Base-by-base conservation (phyloP, 2,888 invertebrate species). In the Gymnosoma rotundatum region DNA sequence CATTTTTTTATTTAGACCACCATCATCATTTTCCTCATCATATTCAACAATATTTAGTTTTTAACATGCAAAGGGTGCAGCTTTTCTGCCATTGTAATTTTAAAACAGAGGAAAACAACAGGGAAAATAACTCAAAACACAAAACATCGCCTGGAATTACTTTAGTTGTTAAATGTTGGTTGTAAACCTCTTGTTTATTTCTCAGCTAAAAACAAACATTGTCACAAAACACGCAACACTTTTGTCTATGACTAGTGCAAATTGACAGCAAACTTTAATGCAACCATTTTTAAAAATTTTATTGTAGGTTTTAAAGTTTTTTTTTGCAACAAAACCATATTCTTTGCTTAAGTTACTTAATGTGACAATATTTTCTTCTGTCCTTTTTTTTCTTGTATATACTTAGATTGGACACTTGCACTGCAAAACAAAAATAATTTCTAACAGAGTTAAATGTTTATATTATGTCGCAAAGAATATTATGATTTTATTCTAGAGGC, bases 1-100 rank as follows among this genome's bases (percentile, higher is more conserved):
- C 67, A 78, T 78, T 78, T 78, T 73, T 67, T 60, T 63, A 69
- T 74, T 58, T 12, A 78, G 83, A 83, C 73, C 83, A 78, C 78
- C 83, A 83, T 58, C 78, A 79, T 36, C 32, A 78, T 50, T n/a
- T n/a, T n/a, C 70, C 25, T 58, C 48, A 36, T 58, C 20, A 66
- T 32, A 36, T 73, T 52, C 66, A 45, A 14, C 7, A 54, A 66
- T 60, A 66, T 66, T 73, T n/a, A 6, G 16, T 66, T 67, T 60
- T 67, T 36, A 67, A 67, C 56, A 73, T 73, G 80, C 73, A 66
- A 73, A 52, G 50, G 60, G 48, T 54, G n/a, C 32, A 16, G n/a
- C 9, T 64, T 25, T 67, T 25, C 61, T 61, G 69, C 16, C 16
- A 12, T 42, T 70, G 52, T 66, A 74, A 60, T 45, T 61, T 67